Base-by-base conservation (phyloP, 2,113 vertebrate species). In the Vicugna pacos region DNA sequence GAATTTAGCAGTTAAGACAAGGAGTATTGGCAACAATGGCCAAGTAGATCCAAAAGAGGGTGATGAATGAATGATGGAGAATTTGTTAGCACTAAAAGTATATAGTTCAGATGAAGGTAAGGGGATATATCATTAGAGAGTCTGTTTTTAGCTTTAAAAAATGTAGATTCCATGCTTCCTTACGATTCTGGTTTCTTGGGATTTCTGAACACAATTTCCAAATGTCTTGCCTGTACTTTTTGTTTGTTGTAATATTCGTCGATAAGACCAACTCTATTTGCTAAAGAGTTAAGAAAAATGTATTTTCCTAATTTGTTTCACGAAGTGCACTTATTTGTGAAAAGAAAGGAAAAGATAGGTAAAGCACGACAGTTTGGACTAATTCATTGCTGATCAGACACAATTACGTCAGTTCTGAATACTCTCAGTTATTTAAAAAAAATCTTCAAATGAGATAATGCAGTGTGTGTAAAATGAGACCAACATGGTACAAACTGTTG, bases 171-270 rank as follows among this genome's bases (percentile, higher is more conserved):
- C 60, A 38, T 30, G 13, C 12, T 80, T 75, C 32, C 38, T 17
- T 79, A 54, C 35, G 69, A 42, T 76, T 82, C 28, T 90, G 65
- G 28, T 11, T 87, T 89, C 32, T 56, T 93, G n/a, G 35, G 82
- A 76, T 82, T 85, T 91, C 26, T 95, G 62, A 50, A 48, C 58
- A 35, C 69, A 83, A 77, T 88, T 95, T 93, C 35, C 38, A 83
- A 48, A 62, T 81, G 58, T 54, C 38, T 84, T 95, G 10, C 4
- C n/a, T 84, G 8, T 52, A 65, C 83, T 30, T 79, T 93, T 89
- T 88, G 32, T 79, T 91, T 86, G 32, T 24, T 35, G 0, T 77
- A 17, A 26, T 70, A 38, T 93, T 90, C 93, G 32, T 69, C 46
- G 35, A 0, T 46, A 52, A 79, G 38, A 95, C 15, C 30, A 46